Evolutionary conservation across 2,113 vertebrate species (phyloP).

Genomic region (Sciurus niger): DNA sequence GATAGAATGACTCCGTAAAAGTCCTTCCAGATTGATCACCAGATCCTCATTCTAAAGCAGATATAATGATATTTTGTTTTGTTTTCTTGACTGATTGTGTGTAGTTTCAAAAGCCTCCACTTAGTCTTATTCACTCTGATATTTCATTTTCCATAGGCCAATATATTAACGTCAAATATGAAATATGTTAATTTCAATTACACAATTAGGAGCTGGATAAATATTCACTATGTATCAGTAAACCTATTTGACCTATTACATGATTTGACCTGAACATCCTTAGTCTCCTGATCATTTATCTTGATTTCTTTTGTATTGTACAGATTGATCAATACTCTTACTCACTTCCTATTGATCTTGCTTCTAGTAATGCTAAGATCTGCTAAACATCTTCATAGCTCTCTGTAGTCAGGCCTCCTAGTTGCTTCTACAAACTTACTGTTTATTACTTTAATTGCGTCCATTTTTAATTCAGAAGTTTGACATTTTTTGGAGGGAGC

Average conservation of each 20-base stretch:
- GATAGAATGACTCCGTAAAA: not conserved
- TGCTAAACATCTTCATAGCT: not conserved
- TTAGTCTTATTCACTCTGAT: not conserved
- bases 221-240: not conserved
- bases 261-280: no score
- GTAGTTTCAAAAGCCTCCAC: not conserved
- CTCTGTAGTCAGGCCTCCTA: not conserved
- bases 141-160: not conserved
- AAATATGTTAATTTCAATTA: not conserved
- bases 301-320: not conserved
- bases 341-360: not conserved
- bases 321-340: not conserved
- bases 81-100: not conserved
- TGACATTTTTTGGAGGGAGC: not conserved
- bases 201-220: not conserved
- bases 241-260: no score
- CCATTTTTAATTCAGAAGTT: not conserved
- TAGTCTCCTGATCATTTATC: not conserved
- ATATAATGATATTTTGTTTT: not conserved
- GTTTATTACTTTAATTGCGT: not conserved
- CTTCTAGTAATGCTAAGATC: not conserved
- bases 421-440: not conserved
- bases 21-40: not conserved
- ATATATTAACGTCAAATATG: not conserved
- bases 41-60: not conserved